Conservation (phyloP, 2,888 invertebrate species). For the Trichopria drosophilae region DNA sequence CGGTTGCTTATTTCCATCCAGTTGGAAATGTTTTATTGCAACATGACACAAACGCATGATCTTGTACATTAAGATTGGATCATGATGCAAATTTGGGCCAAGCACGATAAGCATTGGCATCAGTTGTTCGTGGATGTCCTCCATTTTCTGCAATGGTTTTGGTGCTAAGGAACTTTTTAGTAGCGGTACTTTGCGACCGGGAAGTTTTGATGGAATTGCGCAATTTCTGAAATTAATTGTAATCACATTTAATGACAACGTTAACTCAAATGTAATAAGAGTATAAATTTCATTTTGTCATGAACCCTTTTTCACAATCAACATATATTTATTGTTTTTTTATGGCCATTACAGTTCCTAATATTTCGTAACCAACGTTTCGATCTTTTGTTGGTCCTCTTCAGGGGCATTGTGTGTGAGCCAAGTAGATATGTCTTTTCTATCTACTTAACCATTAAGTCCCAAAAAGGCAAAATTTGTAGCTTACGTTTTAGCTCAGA, state of each 20-base stretch:
- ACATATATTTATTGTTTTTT: no score
- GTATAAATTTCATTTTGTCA: no score
- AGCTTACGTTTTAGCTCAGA: no score
- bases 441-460: no score
- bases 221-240: constrained; percentile 65
- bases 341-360: no score
- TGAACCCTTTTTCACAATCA: no score
- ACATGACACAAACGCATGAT: constrained; percentile 63
- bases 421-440: no score
- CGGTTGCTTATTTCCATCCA: constrained; percentile 51
- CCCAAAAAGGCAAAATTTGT: no score
- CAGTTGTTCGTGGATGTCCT: constrained; percentile 73
- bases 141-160: constrained; percentile 68
- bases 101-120: constrained; percentile 84
- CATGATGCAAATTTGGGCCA: constrained; percentile 85
- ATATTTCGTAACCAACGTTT: no score
- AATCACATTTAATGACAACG: constrained; percentile 1
- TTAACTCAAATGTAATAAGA: no score
- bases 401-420: no score
- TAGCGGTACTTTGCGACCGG: constrained; percentile 60
- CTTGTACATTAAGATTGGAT: constrained; percentile 90
- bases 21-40: constrained; percentile 50
- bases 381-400: no score
- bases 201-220: constrained; percentile 72
- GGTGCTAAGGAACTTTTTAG: constrained; percentile 67